These are phyloP conservation scores for Amniataba percoides DNA, from an alignment of 2,797 vertebrate species.

Conservation along the genomic window DNA sequence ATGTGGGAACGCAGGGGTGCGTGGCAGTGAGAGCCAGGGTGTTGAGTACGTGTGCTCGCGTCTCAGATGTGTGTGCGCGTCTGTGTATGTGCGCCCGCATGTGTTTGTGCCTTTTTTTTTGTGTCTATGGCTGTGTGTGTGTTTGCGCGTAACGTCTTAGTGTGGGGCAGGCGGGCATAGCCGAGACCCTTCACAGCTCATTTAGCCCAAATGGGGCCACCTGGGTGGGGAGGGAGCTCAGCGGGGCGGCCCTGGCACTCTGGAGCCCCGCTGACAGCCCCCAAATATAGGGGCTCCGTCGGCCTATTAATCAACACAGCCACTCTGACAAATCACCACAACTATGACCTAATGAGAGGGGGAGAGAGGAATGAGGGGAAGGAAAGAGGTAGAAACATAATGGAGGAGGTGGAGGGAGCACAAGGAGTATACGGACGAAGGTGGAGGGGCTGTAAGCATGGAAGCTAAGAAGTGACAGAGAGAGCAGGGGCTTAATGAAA, in stretches of 20 bases:
- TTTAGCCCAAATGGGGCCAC: constrained; percentile 97
- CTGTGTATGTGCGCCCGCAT: constrained; percentile 43
- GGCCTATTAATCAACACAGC: constrained; percentile 92
- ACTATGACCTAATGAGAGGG: constrained; percentile 86
- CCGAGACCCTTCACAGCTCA: constrained; percentile 97
- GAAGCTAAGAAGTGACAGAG: constrained; percentile 71
- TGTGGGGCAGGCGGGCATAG: constrained; percentile 87
- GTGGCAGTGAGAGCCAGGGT: constrained; percentile 84
- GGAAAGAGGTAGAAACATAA: constrained; percentile 72
- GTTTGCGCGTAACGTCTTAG: constrained; percentile 77
- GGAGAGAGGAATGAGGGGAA: constrained; percentile 73
- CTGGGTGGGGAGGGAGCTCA: constrained; percentile 94
- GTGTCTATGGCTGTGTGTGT: constrained; percentile 51
- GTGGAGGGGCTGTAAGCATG: constrained; percentile 58
- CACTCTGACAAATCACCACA: constrained; percentile 90
- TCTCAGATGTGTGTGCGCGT: constrained; percentile 54
- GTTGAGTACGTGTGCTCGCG: constrained; percentile 75
- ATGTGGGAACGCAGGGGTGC: constrained; percentile 89
- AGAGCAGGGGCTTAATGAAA: constrained; percentile 76
- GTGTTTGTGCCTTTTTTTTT: constrained; percentile 55
- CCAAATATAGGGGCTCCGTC: constrained; percentile 89
- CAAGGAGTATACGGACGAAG: constrained; percentile 58
- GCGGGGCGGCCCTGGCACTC: constrained; percentile 90
- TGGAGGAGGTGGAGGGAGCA: constrained; percentile 68
- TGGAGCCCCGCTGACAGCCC: constrained; percentile 90